A percentile compares a stretch with the other conserved stretches of the same genome.
Conservation (phyloP, 1,140 invertebrate species). For the Drosophila arizonae region DNA sequence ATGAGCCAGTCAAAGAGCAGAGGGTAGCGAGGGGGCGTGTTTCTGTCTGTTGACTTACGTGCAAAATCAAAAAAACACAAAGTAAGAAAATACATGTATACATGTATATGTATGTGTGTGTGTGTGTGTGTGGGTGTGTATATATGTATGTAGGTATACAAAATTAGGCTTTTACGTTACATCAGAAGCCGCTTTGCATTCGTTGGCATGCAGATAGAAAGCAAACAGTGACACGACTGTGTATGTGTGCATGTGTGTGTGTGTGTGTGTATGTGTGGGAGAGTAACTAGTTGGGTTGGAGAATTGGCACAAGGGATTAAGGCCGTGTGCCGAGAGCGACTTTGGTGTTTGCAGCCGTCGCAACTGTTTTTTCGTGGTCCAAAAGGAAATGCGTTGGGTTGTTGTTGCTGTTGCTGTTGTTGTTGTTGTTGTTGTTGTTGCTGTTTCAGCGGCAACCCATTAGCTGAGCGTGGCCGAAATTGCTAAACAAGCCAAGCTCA, state of each 20-base stretch:
- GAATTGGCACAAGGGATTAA: constrained; percentile 1
- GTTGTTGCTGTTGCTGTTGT: not conserved
- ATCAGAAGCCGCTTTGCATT: constrained; percentile 16
- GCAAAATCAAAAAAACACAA: constrained; percentile 1
- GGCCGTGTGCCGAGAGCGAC: not conserved
- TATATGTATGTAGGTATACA: not conserved
- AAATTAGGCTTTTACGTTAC: constrained; percentile 16
- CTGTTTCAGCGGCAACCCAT: constrained; percentile 17
- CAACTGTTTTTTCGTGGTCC: not conserved
- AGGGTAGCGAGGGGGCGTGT: not conserved
- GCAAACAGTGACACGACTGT: not conserved
- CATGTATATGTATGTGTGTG: not conserved
- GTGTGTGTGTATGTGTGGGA: not conserved
- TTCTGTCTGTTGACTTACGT: constrained; percentile 9
- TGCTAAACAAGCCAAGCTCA: constrained; percentile 61
- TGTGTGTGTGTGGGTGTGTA: not conserved
- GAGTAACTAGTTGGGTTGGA: not conserved
- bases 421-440: not conserved
- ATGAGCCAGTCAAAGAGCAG: constrained; percentile 1
- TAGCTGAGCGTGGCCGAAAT: constrained; percentile 25
- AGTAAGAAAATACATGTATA: not conserved
- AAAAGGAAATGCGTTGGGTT: not conserved
- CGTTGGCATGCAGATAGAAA: constrained; percentile 1
- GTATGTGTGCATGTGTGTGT: not conserved
- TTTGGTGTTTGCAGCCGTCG: not conserved